Conservation (phyloP, 2,797 vertebrate genomes). For the Thaleichthys pacificus region DNA sequence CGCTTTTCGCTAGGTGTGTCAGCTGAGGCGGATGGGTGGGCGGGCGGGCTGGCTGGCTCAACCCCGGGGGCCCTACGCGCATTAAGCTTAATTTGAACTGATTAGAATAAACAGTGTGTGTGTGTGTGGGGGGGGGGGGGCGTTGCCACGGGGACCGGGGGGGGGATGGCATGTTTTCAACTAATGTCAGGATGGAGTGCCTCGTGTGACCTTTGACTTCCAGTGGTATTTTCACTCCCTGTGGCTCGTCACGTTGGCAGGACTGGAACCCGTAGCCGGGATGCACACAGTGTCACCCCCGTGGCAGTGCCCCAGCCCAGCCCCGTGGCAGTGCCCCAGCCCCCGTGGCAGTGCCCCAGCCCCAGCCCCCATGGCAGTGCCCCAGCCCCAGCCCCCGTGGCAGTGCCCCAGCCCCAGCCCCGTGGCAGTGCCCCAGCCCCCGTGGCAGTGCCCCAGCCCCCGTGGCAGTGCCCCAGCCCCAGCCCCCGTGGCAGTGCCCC, state of each 20-base stretch:
- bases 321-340: too few relatives aligned
- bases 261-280: constrained; percentile 19
- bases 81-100: constrained; percentile 77
- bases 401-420: constrained; percentile 2
- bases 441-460: constrained; percentile 31
- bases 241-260: constrained; percentile 51
- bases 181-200: constrained; percentile 38
- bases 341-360: not conserved
- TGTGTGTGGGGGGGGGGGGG: constrained; percentile 48
- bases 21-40: constrained; percentile 51
- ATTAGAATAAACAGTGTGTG: constrained; percentile 72
- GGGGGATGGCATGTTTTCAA: constrained; percentile 48
- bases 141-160: constrained; percentile 39
- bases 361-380: too few relatives aligned
- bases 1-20: constrained; percentile 69
- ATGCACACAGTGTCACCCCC: constrained; percentile 30
- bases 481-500: constrained; percentile 23
- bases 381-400: not conserved
- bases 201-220: constrained; percentile 46
- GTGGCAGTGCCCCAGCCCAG: constrained; percentile 19
- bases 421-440: constrained; percentile 31
- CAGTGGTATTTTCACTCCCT: constrained; percentile 44
- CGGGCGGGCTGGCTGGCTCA: constrained; percentile 42
- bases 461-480: too few relatives aligned
- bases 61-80: constrained; percentile 54